Evolutionary conservation across 2,888 invertebrate genomes (phyloP).

Genomic region (Leucoma salicis): DNA sequence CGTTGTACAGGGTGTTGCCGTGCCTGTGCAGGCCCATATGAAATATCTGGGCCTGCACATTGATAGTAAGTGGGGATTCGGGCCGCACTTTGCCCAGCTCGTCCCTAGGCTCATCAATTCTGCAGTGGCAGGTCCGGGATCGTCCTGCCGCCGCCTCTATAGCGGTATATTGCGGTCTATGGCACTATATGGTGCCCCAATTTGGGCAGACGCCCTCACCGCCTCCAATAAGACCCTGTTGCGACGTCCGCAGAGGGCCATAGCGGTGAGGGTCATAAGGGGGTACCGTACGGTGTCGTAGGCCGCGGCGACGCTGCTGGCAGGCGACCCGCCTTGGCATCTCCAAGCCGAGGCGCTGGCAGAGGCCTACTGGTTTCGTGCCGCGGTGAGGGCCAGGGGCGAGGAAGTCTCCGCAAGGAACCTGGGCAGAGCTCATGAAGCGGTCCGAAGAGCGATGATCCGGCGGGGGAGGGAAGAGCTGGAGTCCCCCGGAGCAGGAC

Average conservation of each 20-base stretch:
- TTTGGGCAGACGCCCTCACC: neutral
- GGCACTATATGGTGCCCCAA: neutral
- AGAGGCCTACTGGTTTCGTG: neutral
- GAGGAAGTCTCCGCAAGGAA: neutral
- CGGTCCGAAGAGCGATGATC: neutral
- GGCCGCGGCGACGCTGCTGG: slow-evolving; percentile 3
- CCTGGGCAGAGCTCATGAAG: neutral
- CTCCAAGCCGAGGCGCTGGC: neutral
- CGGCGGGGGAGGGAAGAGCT: neutral
- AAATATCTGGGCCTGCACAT: neutral
- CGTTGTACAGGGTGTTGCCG: slow-evolving; percentile 32
- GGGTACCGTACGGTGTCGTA: neutral
- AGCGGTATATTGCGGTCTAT: neutral
- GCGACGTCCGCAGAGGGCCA: neutral
- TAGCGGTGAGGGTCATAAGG: neutral
- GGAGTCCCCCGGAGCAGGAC: neutral
- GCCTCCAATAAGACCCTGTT: neutral
- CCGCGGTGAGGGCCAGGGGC: neutral
- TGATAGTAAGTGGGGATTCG: neutral
- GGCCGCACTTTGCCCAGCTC: neutral
- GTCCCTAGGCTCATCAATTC: neutral
- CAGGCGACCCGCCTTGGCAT: neutral
- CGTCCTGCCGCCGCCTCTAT: neutral
- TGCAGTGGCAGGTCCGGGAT: neutral
- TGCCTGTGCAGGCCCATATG: slow-evolving; percentile 30